Base-by-base conservation (phyloP, 1,140 invertebrate genomes). In the Drosophila aff. region DNA sequence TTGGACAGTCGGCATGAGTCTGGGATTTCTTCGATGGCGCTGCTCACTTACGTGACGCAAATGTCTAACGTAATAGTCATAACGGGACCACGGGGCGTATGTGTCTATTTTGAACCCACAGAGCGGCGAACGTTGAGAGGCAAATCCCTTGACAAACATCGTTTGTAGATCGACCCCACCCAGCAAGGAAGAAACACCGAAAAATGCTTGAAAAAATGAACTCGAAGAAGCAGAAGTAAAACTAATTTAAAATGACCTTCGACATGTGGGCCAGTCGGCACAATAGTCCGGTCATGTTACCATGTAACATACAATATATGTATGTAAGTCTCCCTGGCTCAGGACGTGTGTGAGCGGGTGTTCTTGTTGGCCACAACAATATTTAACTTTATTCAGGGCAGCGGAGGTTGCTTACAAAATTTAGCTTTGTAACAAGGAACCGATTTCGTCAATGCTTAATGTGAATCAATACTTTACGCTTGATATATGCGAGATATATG, bases 211-310 rank as follows among this genome's bases (percentile, higher is more conserved):
- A 73, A 72, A 67, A 79, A 44, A 43, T 28, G 23, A 78, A 59
- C 44, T 38, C 33, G 41, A 53, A 44, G 49, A 23, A 44, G 62
- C 68, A 38, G 71, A 66, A 60, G 66, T 63, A 81, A 89, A 87
- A 81, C 84, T 87, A 81, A 87, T 87, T 87, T 89, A 89, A 87
- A 87, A 89, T 81, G 81, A 87, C 84, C 84, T 84, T 87, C 72
- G 76, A 79, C 75, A 78, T 78, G 76, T 78, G 74, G 58, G 26
- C 44, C 76, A 73, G 71, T 73, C 67, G 52, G 67, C 73, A 78
- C 72, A 83, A 84, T 80, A 75, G 62, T 71, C 82, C 76, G 41
- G 75, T 76, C 82, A 64, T 79, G 82, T 80, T 80, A 72, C 76
- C 84, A 61, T 61, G 53, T 61, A 23, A 10, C 33, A 55, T 55